A percentile compares a stretch with the other conserved stretches of the same genome.
These are phyloP conservation scores for Acanthurus tractus DNA, from an alignment of 2,797 vertebrate genomes.

Conservation along the genomic window DNA sequence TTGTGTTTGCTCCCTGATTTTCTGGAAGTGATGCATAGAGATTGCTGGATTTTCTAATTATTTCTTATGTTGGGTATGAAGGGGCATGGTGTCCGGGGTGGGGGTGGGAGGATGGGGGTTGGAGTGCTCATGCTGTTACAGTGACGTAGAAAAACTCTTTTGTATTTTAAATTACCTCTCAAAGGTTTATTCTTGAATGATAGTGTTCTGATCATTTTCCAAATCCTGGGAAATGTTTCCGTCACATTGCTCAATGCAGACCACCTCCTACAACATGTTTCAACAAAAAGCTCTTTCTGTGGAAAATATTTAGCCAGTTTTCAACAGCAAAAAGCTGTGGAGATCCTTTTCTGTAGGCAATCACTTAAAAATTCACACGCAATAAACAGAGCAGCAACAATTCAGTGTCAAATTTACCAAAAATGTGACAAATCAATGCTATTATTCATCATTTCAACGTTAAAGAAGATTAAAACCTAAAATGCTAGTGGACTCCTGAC, in stretches of 20 bases:
- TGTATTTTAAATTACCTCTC: neutral
- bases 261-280: neutral
- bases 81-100: too few species aligned
- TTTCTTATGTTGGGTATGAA: neutral
- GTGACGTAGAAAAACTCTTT: neutral
- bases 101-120: neutral
- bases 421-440: neutral
- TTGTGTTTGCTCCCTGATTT: neutral
- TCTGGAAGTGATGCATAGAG: neutral
- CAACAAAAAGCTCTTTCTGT: conserved; percentile 1
- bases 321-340: neutral
- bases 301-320: neutral
- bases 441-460: neutral
- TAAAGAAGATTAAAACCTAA: neutral
- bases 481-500: neutral
- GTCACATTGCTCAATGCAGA: neutral
- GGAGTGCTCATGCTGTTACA: neutral
- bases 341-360: neutral
- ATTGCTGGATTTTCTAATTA: neutral
- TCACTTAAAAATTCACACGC: neutral
- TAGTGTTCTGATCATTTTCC: neutral
- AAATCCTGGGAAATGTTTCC: conserved; percentile 13
- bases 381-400: neutral
- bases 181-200: conserved; percentile 2
- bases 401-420: neutral